These are phyloP conservation scores for Noctilio leporinus DNA, from an alignment of 2,113 vertebrate genomes.

Conservation along the genomic window DNA sequence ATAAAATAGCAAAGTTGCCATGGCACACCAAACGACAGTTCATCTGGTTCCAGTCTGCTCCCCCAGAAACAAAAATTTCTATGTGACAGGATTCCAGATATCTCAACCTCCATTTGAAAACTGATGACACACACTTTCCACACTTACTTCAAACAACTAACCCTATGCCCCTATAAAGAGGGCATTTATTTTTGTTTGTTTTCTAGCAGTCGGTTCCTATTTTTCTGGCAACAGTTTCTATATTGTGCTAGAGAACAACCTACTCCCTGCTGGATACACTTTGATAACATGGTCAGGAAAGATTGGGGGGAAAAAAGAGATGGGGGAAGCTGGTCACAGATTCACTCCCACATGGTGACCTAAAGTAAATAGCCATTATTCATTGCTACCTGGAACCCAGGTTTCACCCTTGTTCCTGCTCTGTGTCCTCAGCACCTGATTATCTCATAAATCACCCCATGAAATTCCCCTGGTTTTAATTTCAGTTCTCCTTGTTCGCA, in stretches of 20 bases:
- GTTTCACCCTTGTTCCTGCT: not conserved
- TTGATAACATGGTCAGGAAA: not conserved
- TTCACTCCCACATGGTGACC: not conserved
- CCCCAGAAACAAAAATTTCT: not conserved
- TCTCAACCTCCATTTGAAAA: not conserved
- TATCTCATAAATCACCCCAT: not conserved
- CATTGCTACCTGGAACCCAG: not conserved
- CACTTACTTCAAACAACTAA: not conserved
- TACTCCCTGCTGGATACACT: not conserved
- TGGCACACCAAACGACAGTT: not conserved
- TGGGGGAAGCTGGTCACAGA: not conserved
- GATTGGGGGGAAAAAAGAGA: not conserved
- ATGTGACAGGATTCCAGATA: not conserved
- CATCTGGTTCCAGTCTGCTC: not conserved
- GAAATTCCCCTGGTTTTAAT: not conserved
- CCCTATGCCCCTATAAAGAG: not conserved
- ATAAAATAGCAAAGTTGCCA: not conserved
- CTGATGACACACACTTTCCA: not conserved
- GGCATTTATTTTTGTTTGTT: not conserved
- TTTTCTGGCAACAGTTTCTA: not conserved
- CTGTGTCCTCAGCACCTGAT: not conserved
- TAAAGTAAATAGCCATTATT: not conserved
- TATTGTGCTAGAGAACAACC: not conserved
- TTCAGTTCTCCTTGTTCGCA: not conserved
- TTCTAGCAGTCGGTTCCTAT: not conserved